Evolutionary conservation across 2,888 invertebrate species (phyloP).

Genomic region (Drymonia ruficornis): DNA sequence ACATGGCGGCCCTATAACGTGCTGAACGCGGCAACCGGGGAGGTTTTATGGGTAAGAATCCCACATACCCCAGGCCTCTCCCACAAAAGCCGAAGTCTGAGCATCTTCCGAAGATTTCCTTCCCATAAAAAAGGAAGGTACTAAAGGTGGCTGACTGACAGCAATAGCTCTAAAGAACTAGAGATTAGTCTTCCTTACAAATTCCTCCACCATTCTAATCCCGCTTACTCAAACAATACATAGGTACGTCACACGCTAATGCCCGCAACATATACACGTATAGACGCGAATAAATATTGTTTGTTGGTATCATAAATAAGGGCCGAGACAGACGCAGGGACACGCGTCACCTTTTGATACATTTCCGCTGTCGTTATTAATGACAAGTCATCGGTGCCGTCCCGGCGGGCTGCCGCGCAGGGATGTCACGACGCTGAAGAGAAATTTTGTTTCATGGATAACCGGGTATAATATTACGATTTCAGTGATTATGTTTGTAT

Average conservation of each 20-base stretch:
- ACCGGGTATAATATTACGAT: too few relatives aligned
- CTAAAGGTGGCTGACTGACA: too few relatives aligned
- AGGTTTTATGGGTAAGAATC: too few relatives aligned
- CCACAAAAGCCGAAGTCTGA: too few relatives aligned
- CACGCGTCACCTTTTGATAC: conserved; percentile 84
- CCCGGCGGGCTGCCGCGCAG: conserved; percentile 66
- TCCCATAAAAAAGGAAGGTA: too few relatives aligned
- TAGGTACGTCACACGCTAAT: conserved; percentile 36
- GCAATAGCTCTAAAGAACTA: too few relatives aligned
- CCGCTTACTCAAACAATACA: conserved; percentile 25
- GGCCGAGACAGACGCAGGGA: conserved; percentile 78
- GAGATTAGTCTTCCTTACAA: too few relatives aligned
- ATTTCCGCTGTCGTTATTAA: conserved; percentile 85
- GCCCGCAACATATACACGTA: conserved; percentile 23
- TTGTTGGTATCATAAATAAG: conserved; percentile 80
- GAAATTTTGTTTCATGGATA: not conserved
- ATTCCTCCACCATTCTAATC: not conserved
- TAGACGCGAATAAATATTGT: conserved; percentile 71
- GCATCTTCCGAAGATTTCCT: too few relatives aligned
- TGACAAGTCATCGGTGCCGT: conserved; percentile 84
- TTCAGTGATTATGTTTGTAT: too few relatives aligned
- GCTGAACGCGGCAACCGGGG: too few relatives aligned
- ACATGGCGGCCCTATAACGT: too few relatives aligned
- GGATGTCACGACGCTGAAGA: conserved; percentile 54
- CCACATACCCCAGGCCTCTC: too few relatives aligned